These are phyloP conservation scores for Atherix ibis DNA, from an alignment of 2,888 invertebrate genomes.

Conservation along the genomic window DNA sequence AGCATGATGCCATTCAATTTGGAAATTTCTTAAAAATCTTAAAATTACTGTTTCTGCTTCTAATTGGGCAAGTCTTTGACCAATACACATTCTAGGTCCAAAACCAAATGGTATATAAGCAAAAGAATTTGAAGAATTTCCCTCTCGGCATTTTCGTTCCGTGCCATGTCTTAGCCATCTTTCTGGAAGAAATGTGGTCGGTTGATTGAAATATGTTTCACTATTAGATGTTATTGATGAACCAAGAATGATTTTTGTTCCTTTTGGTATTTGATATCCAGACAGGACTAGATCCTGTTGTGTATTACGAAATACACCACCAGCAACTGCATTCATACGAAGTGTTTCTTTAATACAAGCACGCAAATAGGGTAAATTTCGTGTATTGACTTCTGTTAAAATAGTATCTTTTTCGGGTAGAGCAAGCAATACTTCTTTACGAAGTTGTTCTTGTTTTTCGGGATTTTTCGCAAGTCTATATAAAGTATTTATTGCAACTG, in stretches of 20 bases:
- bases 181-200: conserved; percentile 53
- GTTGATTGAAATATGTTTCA: conserved; percentile 45
- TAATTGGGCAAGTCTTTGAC: conserved; percentile 56
- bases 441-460: conserved; percentile 44
- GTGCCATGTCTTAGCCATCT: conserved; percentile 42
- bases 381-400: conserved; percentile 32
- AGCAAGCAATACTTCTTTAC: conserved; percentile 36
- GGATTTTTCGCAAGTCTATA: conserved; percentile 40
- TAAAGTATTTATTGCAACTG: conserved; percentile 18
- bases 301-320: conserved; percentile 41
- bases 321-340: conserved; percentile 43
- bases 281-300: conserved; percentile 42
- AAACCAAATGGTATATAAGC: conserved; percentile 48
- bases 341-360: conserved; percentile 62
- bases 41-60: conserved; percentile 44
- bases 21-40: conserved; percentile 26
- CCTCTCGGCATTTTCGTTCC: conserved; percentile 12
- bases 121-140: conserved; percentile 17
- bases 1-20: conserved; percentile 18
- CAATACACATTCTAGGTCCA: conserved; percentile 53
- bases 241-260: conserved; percentile 50
- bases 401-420: conserved; percentile 26
- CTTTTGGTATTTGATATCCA: conserved; percentile 47
- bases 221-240: conserved; percentile 37
- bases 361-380: conserved; percentile 43